Evolutionary conservation across 2,888 invertebrate species (phyloP).

Genomic region (Exephanes ischioxanthus): DNA sequence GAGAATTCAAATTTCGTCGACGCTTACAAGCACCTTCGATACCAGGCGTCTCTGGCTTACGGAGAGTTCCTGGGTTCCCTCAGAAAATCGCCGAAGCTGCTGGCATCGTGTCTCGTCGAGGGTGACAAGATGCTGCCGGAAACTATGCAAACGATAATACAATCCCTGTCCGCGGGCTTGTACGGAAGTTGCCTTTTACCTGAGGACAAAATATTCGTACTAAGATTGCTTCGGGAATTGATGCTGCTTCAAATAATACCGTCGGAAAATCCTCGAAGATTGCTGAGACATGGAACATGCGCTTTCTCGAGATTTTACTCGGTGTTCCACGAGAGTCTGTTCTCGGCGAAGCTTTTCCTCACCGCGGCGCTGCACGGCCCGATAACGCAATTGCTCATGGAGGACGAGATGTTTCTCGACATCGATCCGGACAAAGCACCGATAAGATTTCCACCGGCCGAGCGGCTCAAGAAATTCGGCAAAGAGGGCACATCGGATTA

Average conservation of each 20-base stretch:
- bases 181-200: constrained; percentile 92
- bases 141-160: constrained; percentile 85
- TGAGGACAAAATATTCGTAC: constrained; percentile 90
- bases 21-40: constrained; percentile 93
- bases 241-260: constrained; percentile 90
- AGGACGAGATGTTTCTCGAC: constrained; percentile 96
- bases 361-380: constrained; percentile 96
- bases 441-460: constrained; percentile 87
- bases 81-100: constrained; percentile 89
- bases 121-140: constrained; percentile 88
- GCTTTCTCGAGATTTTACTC: constrained; percentile 95
- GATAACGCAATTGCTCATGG: constrained; percentile 95
- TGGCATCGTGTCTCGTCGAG: constrained; percentile 89
- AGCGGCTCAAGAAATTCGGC: constrained; percentile 90
- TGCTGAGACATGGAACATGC: constrained; percentile 94
- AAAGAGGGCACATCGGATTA: constrained; percentile 91
- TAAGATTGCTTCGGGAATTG: constrained; percentile 89
- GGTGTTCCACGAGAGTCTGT: constrained; percentile 94
- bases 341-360: constrained; percentile 96
- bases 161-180: constrained; percentile 88
- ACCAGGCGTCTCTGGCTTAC: constrained; percentile 90
- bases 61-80: constrained; percentile 90
- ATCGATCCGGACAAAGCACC: constrained; percentile 95
- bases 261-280: constrained; percentile 90
- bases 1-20: constrained; percentile 90